Conservation (phyloP, 1,140 invertebrate genomes). For the Drosophila nigromelanica region DNA sequence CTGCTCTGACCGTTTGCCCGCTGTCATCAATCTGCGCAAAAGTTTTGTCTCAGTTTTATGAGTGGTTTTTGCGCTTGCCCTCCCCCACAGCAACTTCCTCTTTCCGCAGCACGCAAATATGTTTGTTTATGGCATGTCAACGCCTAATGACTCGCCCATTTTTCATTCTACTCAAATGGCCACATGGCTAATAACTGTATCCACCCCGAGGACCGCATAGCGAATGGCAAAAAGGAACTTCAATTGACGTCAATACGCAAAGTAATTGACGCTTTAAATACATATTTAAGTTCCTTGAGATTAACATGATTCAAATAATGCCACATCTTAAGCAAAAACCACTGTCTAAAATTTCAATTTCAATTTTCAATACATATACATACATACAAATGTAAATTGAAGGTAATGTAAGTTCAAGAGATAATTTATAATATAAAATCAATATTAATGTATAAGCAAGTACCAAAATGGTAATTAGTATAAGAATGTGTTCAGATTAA, state of each 20-base stretch:
- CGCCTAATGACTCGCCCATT: constrained; percentile 78
- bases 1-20: constrained; percentile 23
- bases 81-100: no score
- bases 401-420: no score
- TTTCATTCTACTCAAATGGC: constrained; percentile 57
- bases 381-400: no score
- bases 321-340: no score
- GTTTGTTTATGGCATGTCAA: constrained; percentile 80
- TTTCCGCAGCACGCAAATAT: constrained; percentile 32
- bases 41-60: constrained; percentile 47
- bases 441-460: no score
- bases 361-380: no score
- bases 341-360: no score
- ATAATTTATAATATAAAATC: no score
- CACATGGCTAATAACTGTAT: constrained; percentile 35
- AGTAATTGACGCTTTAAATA: background rate
- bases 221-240: background rate
- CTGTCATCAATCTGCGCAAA: constrained; percentile 47
- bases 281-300: no score
- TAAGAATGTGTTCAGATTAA: no score
- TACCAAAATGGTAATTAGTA: no score
- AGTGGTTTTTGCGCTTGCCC: constrained; percentile 23
- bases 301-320: no score
- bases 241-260: background rate
- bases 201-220: background rate